Conservation (phyloP, 2,797 vertebrate species). For the Pteronotus mesoamericanus region DNA sequence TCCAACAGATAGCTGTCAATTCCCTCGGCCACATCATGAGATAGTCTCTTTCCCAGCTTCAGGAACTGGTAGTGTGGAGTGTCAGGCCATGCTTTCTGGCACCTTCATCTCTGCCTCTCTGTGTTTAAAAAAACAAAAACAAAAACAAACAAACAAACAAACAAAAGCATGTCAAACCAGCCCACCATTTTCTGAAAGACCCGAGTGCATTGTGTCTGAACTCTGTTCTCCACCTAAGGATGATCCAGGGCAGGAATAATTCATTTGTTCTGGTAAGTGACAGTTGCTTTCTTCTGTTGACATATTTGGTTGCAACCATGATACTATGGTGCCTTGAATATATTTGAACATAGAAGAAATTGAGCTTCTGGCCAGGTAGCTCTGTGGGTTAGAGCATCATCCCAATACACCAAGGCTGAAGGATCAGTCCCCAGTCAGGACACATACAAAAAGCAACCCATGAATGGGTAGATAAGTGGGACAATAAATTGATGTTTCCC, state of each 20-base stretch:
- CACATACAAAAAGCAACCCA: not conserved
- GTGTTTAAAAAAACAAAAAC: not conserved
- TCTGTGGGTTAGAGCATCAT: not conserved
- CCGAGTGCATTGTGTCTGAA: not conserved
- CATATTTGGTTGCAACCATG: not conserved
- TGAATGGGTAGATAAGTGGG: not conserved
- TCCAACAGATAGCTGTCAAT: not conserved
- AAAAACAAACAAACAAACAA: too few species aligned
- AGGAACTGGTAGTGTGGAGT: rapidly evolving
- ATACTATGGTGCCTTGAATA: not conserved
- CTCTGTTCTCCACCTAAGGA: not conserved
- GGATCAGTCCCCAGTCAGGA: not conserved
- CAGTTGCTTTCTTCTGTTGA: not conserved
- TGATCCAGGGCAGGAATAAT: not conserved
- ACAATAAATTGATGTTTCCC: not conserved
- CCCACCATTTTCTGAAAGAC: not conserved
- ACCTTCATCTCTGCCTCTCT: not conserved
- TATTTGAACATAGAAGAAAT: not conserved
- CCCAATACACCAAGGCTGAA: not conserved
- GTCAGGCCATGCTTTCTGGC: not conserved
- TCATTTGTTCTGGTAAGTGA: not conserved
- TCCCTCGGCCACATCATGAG: not conserved
- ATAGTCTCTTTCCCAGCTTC: not conserved
- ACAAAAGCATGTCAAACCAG: too few species aligned
- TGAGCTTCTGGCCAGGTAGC: not conserved